Evolutionary conservation across 1,140 invertebrate genomes (phyloP).

Genomic region (Drosophila grimshawi): DNA sequence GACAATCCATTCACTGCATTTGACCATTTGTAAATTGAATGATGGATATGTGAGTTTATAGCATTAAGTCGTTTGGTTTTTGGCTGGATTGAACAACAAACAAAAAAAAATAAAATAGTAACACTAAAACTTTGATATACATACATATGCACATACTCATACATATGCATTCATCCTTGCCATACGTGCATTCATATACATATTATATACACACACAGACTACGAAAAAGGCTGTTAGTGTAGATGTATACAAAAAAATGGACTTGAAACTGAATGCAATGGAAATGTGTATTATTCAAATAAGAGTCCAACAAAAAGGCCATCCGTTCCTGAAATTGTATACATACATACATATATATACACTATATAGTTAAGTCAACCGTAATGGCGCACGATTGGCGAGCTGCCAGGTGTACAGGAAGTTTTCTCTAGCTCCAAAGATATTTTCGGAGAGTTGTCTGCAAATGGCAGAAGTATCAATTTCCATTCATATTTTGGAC

Average conservation of each 20-base stretch:
- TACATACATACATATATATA: not conserved
- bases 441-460: not conserved
- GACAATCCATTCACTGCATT: constrained; percentile 65
- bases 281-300: constrained; percentile 50
- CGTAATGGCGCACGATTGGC: constrained; percentile 55
- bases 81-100: constrained; percentile 25
- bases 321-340: constrained; percentile 1
- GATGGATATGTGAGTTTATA: constrained; percentile 71
- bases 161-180: not conserved
- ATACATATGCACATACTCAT: not conserved
- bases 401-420: constrained; percentile 53
- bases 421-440: constrained; percentile 37
- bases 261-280: constrained; percentile 47
- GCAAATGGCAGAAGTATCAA: constrained; percentile 12
- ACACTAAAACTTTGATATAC: constrained; percentile 11
- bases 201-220: too few species aligned
- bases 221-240: constrained; percentile 13
- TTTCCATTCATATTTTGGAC: not conserved
- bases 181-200: not conserved
- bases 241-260: constrained; percentile 50
- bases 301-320: constrained; percentile 29
- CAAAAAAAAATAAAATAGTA: constrained; percentile 3
- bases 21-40: constrained; percentile 71
- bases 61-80: constrained; percentile 68
- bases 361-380: constrained; percentile 52